Evolutionary conservation across 2,113 vertebrate genomes (phyloP).

Genomic region (Meleagris gallopavo): DNA sequence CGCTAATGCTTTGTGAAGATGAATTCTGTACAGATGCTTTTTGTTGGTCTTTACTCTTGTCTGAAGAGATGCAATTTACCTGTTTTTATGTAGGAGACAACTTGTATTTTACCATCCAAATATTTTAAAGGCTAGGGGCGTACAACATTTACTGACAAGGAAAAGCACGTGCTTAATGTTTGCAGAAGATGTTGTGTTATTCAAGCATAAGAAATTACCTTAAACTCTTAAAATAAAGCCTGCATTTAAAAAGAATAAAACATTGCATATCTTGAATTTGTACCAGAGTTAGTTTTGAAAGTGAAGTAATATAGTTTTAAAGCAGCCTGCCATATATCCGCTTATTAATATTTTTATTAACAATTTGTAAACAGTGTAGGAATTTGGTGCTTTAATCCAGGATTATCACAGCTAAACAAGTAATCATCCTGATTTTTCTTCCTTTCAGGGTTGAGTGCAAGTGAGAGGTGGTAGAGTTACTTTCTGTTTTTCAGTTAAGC

Average conservation of each 20-base stretch:
- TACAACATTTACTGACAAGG: neutral
- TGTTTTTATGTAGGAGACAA: neutral
- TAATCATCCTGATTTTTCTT: neutral
- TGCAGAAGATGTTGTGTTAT: neutral
- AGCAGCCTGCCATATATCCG: constrained; percentile 5
- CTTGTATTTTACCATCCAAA: constrained; percentile 27
- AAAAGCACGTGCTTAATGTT: neutral
- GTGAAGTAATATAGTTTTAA: neutral
- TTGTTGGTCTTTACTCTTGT: neutral
- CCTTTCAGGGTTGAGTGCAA: neutral
- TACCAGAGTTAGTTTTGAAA: constrained; percentile 32
- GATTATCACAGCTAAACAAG: neutral
- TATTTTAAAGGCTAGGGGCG: neutral
- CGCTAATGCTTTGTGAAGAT: neutral
- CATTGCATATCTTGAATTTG: neutral
- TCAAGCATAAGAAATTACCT: neutral
- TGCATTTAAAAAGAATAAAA: constrained; percentile 3
- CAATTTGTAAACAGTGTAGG: constrained; percentile 19
- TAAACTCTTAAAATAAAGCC: neutral
- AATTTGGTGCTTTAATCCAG: constrained; percentile 35
- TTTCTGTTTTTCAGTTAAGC: neutral
- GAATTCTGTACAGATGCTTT: neutral
- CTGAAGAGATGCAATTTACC: constrained; percentile 17
- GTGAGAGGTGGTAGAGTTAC: neutral
- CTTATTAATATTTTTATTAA: constrained; percentile 20